Percentiles rank a stretch among this genome's conserved stretches.
phyloP scores from a whole-genome alignment of 1,140 invertebrate genomes.

The Anagrus nilaparvatae region DNA sequence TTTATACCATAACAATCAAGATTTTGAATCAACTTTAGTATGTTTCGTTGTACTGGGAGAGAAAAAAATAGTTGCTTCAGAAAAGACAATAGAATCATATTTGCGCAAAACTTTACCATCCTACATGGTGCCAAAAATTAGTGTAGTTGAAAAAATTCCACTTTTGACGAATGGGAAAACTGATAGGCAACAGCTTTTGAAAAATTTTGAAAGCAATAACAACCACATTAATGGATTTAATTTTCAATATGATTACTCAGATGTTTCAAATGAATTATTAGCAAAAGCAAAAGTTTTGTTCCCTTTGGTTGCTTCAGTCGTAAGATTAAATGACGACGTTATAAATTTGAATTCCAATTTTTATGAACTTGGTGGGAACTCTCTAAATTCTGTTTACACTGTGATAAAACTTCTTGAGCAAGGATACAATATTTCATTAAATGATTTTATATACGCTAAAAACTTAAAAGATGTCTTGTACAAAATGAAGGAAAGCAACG shows the following conservation, averaged over 20 bases:
- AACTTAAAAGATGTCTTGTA: constrained; percentile 57
- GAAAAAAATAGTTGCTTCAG: not conserved
- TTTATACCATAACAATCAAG: constrained; percentile 66
- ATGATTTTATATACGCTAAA: constrained; percentile 65
- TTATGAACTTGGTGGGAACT: constrained; percentile 77
- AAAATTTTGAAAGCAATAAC: not conserved
- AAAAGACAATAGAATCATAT: constrained; percentile 50
- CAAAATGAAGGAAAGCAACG: constrained; percentile 40
- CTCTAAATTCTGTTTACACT: constrained; percentile 72
- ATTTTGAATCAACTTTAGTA: constrained; percentile 38
- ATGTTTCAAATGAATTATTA: constrained; percentile 47
- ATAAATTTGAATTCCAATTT: constrained; percentile 59
- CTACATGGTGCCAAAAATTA: constrained; percentile 69
- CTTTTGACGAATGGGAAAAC: constrained; percentile 76
- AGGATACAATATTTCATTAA: constrained; percentile 67
- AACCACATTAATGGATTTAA: constrained; percentile 1
- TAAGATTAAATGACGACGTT: constrained; percentile 48
- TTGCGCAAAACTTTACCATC: constrained; percentile 53
- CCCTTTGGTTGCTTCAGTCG: constrained; percentile 57
- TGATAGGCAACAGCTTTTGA: constrained; percentile 52
- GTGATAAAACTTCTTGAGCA: constrained; percentile 66
- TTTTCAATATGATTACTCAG: constrained; percentile 49
- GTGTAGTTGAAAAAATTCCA: constrained; percentile 62
- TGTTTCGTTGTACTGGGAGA: constrained; percentile 8
- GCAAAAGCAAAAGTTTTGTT: constrained; percentile 58